These are phyloP conservation scores for Nomada ruficornis DNA, from an alignment of 2,888 invertebrate species.

Conservation along the genomic window DNA sequence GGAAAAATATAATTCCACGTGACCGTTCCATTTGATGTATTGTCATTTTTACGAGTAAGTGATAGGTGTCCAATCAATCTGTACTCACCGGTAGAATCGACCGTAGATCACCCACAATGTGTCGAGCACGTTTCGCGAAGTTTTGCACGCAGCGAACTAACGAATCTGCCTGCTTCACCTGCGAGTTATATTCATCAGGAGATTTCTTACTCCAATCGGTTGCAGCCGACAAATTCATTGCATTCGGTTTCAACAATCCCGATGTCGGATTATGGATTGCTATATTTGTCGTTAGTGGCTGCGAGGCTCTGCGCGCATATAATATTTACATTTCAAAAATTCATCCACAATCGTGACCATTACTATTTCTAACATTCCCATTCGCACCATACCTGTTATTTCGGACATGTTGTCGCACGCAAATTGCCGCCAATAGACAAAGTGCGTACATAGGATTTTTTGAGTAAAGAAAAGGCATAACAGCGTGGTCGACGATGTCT, in stretches of 20 bases:
- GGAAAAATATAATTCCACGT: neutral
- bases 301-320: neutral
- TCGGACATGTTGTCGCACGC: constrained; percentile 55
- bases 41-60: neutral
- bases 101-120: neutral
- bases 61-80: no score
- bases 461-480: constrained; percentile 35
- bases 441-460: constrained; percentile 58
- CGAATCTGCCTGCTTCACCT: neutral
- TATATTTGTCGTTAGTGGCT: constrained; percentile 32
- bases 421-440: constrained; percentile 56
- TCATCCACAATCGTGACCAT: neutral
- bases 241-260: constrained; percentile 15
- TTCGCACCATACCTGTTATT: constrained; percentile 31
- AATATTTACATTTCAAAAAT: neutral
- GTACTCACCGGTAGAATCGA: constrained; percentile 19
- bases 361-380: neutral
- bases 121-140: constrained; percentile 1
- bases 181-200: no score
- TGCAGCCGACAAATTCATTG: neutral
- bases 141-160: constrained; percentile 33
- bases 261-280: constrained; percentile 26
- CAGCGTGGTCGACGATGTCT: neutral
- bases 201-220: neutral
- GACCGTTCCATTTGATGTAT: neutral